Evolutionary conservation across 2,113 vertebrate genomes (phyloP).

Genomic region (Passer montanus): DNA sequence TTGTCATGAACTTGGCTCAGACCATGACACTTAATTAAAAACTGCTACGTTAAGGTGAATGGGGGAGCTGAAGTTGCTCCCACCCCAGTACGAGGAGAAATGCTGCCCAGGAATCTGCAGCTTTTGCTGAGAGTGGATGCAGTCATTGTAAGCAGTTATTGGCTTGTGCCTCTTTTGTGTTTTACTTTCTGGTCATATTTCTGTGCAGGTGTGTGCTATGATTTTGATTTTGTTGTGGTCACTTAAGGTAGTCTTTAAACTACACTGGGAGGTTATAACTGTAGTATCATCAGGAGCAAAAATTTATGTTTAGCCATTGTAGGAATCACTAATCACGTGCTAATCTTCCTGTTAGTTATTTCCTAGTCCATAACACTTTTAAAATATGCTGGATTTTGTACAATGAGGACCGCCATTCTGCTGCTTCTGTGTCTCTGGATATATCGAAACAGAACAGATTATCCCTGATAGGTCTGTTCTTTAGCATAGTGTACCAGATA

Average conservation of each 20-base stretch:
- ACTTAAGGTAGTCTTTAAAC: not conserved
- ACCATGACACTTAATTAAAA: not conserved
- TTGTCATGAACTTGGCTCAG: not conserved
- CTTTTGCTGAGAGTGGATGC: not conserved
- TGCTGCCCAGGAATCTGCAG: not conserved
- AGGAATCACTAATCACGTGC: not conserved
- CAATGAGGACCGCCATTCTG: not conserved
- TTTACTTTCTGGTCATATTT: not conserved
- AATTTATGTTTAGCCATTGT: not conserved
- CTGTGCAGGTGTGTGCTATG: not conserved
- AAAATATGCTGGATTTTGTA: not conserved
- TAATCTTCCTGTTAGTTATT: not conserved
- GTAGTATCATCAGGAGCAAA: not conserved
- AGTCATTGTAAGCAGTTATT: not conserved
- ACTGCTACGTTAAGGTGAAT: not conserved
- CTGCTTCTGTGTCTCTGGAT: not conserved
- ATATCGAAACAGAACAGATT: not conserved
- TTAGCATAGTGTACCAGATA: not conserved
- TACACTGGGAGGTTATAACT: not conserved
- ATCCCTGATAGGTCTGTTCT: not conserved
- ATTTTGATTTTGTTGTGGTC: not conserved
- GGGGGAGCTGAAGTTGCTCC: not conserved
- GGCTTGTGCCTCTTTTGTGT: not conserved
- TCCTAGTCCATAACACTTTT: not conserved
- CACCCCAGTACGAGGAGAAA: not conserved